phyloP scores from a whole-genome alignment of 2,113 vertebrate genomes.

The Oncorhynchus mykiss region DNA sequence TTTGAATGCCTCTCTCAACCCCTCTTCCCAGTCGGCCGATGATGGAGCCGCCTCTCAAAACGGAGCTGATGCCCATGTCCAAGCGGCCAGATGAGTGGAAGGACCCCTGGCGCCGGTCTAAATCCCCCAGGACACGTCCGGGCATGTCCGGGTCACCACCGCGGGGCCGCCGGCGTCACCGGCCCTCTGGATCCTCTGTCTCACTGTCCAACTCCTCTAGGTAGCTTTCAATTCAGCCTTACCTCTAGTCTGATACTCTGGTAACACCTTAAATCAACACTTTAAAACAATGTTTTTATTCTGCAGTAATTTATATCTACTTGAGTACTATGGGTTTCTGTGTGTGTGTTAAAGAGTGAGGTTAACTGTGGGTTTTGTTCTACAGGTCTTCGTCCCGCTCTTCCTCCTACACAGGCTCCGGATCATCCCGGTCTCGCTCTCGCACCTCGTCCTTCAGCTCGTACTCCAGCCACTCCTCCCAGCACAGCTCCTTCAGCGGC shows the following conservation, averaged over 20 bases:
- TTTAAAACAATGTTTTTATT: too few relatives aligned
- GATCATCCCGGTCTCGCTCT: conserved; percentile 71
- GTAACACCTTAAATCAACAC: too few relatives aligned
- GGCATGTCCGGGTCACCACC: conserved; percentile 83
- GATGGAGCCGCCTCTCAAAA: conserved; percentile 81
- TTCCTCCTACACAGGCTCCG: conserved; percentile 80
- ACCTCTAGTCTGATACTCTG: too few relatives aligned
- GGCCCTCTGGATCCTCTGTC: conserved; percentile 87
- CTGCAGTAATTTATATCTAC: too few relatives aligned
- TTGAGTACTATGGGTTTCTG: not conserved
- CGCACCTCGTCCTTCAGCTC: conserved; percentile 85
- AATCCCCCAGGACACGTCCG: conserved; percentile 91
- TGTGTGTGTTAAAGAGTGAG: not conserved
- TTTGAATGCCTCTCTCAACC: not conserved
- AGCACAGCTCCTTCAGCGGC: conserved; percentile 85
- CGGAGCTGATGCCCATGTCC: conserved; percentile 76
- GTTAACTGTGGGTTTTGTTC: not conserved
- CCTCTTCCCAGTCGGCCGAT: conserved; percentile 61
- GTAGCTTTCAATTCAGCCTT: conserved; percentile 60
- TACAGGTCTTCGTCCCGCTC: conserved; percentile 85
- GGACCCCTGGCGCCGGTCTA: conserved; percentile 97
- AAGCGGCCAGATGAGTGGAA: conserved; percentile 96
- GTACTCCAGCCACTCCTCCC: conserved; percentile 86
- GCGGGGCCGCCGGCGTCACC: conserved; percentile 82
- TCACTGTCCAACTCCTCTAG: conserved; percentile 94